Conservation (phyloP, 1,140 invertebrate species). For the Trigoniulus corallinus region DNA sequence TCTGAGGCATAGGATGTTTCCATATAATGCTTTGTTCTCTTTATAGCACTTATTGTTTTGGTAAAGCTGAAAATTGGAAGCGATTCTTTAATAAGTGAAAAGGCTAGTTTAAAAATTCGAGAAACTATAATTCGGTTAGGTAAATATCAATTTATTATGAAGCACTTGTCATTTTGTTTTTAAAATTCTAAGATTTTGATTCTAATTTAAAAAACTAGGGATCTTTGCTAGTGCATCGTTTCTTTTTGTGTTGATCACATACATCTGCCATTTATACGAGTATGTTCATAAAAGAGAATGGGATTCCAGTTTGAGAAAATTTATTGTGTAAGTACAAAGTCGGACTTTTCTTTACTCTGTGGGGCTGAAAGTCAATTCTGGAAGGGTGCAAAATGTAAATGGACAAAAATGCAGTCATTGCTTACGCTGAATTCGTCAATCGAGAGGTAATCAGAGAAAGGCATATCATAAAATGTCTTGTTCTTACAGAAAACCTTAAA, state of each 20-base stretch:
- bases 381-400: too few species aligned
- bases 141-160: constrained; percentile 13
- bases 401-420: too few species aligned
- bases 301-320: constrained; percentile 52
- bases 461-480: too few species aligned
- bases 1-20: too few species aligned
- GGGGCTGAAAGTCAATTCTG: background rate
- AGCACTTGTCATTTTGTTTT: too few species aligned
- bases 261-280: constrained; percentile 63
- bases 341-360: constrained; percentile 6
- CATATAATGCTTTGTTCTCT: too few species aligned
- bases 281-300: constrained; percentile 52
- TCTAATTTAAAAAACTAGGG: too few species aligned
- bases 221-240: constrained; percentile 6
- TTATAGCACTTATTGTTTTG: constrained; percentile 48
- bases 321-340: constrained; percentile 51
- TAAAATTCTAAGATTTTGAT: too few species aligned
- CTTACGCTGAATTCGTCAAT: too few species aligned
- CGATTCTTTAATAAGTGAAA: constrained; percentile 59
- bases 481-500: too few species aligned
- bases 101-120: constrained; percentile 61
- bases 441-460: too few species aligned
- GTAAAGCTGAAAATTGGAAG: constrained; percentile 58
- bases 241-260: constrained; percentile 47
- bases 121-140: constrained; percentile 64